A percentile compares a stretch with the other conserved stretches of the same genome.
Conservation (phyloP, 2,113 vertebrate genomes). For the Neotoma lepida region DNA sequence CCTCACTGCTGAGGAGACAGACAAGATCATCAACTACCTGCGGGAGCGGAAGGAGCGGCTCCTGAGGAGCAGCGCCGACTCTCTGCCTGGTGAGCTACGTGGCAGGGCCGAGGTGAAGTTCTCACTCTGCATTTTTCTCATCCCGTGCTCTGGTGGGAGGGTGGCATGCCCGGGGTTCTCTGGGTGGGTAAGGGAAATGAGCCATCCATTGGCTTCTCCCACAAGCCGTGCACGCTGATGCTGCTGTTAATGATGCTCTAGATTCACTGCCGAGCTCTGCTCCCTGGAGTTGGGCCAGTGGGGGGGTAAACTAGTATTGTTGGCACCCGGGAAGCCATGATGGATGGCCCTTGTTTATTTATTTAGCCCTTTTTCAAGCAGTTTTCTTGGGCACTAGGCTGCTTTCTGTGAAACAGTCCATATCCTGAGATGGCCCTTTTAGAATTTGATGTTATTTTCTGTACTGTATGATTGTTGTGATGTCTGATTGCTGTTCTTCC, state of each 20-base stretch:
- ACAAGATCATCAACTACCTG: slow-evolving; percentile 93
- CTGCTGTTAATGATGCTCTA: neutral
- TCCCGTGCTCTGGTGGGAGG: slow-evolving; percentile 57
- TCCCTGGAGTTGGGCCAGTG: neutral
- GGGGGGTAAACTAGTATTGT: neutral
- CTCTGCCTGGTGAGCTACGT: slow-evolving; percentile 88
- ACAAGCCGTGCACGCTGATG: neutral
- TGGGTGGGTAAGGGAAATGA: slow-evolving; percentile 45
- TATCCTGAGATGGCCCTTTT: slow-evolving; percentile 23
- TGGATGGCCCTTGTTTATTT: neutral
- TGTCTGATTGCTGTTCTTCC: slow-evolving; percentile 69
- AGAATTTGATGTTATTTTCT: slow-evolving; percentile 57
- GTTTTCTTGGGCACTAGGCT: slow-evolving; percentile 22
- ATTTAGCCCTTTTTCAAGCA: neutral
- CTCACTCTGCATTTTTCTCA: slow-evolving; percentile 80
- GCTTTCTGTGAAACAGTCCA: slow-evolving; percentile 41
- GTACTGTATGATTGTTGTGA: slow-evolving; percentile 63
- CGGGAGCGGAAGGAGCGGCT: slow-evolving; percentile 93
- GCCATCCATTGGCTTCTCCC: slow-evolving; percentile 4
- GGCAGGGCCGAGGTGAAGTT: slow-evolving; percentile 79
- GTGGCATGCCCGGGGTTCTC: slow-evolving; percentile 55
- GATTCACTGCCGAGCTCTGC: slow-evolving; percentile 19
- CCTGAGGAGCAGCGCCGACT: slow-evolving; percentile 86
- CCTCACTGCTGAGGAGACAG: slow-evolving; percentile 93
- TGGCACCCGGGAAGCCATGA: neutral